Percentiles rank a stretch among this genome's conserved stretches.
phyloP scores from a whole-genome alignment of 37 sponge, comb jelly and placozoan species.

The Spongilla lacustris region DNA sequence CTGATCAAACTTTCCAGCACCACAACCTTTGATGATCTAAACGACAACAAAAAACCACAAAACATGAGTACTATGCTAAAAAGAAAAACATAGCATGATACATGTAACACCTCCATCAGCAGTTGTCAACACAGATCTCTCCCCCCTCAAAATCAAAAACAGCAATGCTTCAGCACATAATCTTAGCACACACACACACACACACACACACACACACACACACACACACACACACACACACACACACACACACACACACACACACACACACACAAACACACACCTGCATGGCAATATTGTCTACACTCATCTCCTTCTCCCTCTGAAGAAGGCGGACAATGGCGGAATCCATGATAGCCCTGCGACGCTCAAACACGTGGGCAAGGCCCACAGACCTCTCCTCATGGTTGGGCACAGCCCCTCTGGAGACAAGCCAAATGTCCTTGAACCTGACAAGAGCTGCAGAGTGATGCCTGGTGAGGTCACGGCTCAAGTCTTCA shows the following conservation, averaged over 20 bases:
- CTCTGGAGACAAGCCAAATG: neutral
- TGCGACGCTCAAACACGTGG: constrained; percentile 61
- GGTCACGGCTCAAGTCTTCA: constrained; percentile 8
- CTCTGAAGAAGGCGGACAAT: constrained; percentile 65
- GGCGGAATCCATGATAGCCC: constrained; percentile 71
- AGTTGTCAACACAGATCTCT: too few species aligned
- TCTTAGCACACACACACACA: neutral
- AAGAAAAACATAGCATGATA: too few species aligned
- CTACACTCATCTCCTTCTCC: constrained; percentile 63
- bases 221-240: neutral
- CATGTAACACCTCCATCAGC: too few species aligned
- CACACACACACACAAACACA: constrained; percentile 23
- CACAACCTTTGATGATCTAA: constrained; percentile 77
- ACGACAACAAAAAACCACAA: neutral
- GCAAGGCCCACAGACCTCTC: constrained; percentile 33
- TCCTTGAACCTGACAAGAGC: constrained; percentile 2
- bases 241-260: neutral
- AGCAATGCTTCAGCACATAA: too few species aligned
- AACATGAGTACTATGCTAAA: too few species aligned
- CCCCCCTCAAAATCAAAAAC: too few species aligned
- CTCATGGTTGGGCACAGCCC: neutral
- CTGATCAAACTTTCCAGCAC: constrained; percentile 47
- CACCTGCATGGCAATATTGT: constrained; percentile 60
- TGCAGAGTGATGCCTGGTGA: neutral
- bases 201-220: neutral